Base-by-base conservation (phyloP, 2,113 vertebrate genomes). In the Bolborhynchus lineola region DNA sequence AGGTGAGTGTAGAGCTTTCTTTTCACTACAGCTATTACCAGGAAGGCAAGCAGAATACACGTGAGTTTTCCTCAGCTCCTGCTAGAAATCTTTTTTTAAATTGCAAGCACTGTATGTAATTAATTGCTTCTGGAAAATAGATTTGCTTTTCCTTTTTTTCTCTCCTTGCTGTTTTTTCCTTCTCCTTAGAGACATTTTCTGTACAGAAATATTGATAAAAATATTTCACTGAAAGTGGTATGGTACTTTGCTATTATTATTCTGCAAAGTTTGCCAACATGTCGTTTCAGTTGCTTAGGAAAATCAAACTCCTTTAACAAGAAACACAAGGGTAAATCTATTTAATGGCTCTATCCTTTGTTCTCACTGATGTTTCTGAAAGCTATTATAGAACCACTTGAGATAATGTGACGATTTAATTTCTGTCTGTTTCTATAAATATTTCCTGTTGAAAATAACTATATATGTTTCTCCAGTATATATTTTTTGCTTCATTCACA, bases 1-100 rank as follows among this genome's bases (percentile, higher is more conserved):
- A 98, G 97, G 94, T 24, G 74, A 93, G 71, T 68, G 57, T 2
- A 69, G 57, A 75, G 82, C 62, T 91, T 69, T 39, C 86, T 10
- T 86, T 93, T 72, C 71, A 86, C 82, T 89, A 88, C 85, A 96
- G 94, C 86, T 94, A n/a, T 50, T 86, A 37, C 71, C 35, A 82
- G 83, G 78, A 93, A 91, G 76, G 50, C 82, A 82, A 93, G 64
- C 2, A 37, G 29, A 79, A 55, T 25, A 93, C 97, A 97, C 97
- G 98, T 98, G 90, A 97, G 67, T 94, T 92, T 83, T 83, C 81
- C 29, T 65, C 39, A 88, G 46, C 82, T 52, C 18, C 41, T 83
- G 42, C 33, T 15, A 67, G 16, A 70, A 90, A 63, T 47, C 33
- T 80, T 59, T 81, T 95, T 82, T 59, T 13, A 86, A 81, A 92